These are phyloP conservation scores for Panthera tigris DNA, from an alignment of 2,113 vertebrate genomes.

Conservation along the genomic window DNA sequence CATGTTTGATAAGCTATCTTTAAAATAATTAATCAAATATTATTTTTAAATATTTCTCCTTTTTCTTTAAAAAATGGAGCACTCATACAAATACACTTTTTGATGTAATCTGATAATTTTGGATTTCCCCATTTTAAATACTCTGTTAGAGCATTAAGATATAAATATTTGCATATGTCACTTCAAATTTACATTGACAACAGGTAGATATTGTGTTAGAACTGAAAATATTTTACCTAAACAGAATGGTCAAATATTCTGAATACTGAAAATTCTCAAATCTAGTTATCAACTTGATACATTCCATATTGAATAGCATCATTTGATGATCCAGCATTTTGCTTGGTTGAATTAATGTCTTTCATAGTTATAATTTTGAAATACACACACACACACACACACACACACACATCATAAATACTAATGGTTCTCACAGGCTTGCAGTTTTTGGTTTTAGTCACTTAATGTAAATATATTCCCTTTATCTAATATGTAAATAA, in stretches of 20 bases:
- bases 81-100: neutral
- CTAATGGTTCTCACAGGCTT: neutral
- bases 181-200: neutral
- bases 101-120: neutral
- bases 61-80: neutral
- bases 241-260: neutral
- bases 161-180: neutral
- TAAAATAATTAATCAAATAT: neutral
- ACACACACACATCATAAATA: neutral
- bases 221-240: neutral
- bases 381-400: too few species aligned
- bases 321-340: neutral
- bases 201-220: neutral
- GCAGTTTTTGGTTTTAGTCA: neutral
- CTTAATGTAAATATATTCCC: conserved; percentile 35
- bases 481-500: conserved; percentile 17
- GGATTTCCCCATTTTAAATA: neutral
- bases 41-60: neutral
- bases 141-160: neutral
- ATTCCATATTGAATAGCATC: neutral
- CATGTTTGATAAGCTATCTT: neutral
- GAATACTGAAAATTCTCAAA: neutral
- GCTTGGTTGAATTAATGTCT: neutral
- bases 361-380: neutral
- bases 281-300: neutral